A percentile compares a stretch with the other conserved stretches of the same genome.
Conservation (phyloP, 1,140 invertebrate species). For the Zaprionus kolodkinae region DNA sequence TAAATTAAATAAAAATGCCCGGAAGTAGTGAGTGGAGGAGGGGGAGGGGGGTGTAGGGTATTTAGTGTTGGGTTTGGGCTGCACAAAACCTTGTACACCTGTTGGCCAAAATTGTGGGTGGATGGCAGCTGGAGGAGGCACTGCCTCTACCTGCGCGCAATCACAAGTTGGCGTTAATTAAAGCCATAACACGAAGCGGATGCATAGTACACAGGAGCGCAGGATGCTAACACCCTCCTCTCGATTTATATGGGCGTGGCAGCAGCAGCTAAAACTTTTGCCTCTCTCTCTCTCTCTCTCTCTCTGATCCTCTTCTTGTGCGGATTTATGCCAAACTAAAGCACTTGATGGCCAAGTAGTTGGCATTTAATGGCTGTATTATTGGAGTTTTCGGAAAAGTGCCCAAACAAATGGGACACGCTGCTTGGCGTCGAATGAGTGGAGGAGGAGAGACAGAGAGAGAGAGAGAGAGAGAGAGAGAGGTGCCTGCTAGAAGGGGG, state of each 20-base stretch:
- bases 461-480: not conserved
- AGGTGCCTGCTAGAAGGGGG: not conserved
- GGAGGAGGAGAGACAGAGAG: not conserved
- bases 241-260: constrained; percentile 40
- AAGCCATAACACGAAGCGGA: constrained; percentile 66
- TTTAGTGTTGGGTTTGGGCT: constrained; percentile 17
- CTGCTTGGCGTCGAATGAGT: constrained; percentile 22
- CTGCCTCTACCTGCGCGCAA: constrained; percentile 30
- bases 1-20: constrained; percentile 77
- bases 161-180: constrained; percentile 76
- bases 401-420: constrained; percentile 71
- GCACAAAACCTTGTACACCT: constrained; percentile 64
- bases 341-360: constrained; percentile 79
- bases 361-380: constrained; percentile 81
- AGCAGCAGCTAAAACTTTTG: constrained; percentile 50
- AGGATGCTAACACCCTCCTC: constrained; percentile 32
- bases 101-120: constrained; percentile 52
- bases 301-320: constrained; percentile 34
- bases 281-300: constrained; percentile 23
- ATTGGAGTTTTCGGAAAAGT: constrained; percentile 75
- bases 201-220: not conserved
- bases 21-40: constrained; percentile 2
- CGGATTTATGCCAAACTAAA: constrained; percentile 80
- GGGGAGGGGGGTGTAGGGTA: constrained; percentile 16
- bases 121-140: not conserved